Percentiles rank a stretch among this genome's conserved stretches.
phyloP scores from a whole-genome alignment of 2,797 vertebrate genomes.

The Linurgus olivaceus region DNA sequence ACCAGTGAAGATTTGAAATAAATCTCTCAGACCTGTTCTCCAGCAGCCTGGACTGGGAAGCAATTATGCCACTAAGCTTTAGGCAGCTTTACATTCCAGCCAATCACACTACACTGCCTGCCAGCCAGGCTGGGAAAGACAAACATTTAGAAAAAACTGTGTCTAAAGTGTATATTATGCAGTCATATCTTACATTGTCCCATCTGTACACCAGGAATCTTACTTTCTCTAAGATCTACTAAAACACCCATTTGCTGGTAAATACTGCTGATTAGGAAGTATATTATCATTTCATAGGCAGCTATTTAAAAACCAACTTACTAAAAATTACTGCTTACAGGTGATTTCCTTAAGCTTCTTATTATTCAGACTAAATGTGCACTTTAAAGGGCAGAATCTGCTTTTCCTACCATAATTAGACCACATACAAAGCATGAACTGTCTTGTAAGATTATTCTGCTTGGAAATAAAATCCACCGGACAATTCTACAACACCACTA shows the following conservation, averaged over 20 bases:
- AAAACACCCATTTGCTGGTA: background rate
- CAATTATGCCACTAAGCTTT: background rate
- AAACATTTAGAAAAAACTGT: background rate
- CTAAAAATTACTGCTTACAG: background rate
- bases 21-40: background rate
- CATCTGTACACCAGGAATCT: background rate
- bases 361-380: background rate
- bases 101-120: background rate
- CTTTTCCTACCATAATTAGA: background rate
- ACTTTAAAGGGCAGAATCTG: background rate
- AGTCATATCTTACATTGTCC: background rate
- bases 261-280: background rate
- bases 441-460: background rate
- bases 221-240: background rate
- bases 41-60: background rate
- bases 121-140: background rate
- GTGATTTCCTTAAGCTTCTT: background rate
- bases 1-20: background rate
- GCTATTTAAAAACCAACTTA: background rate
- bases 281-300: background rate
- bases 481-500: background rate
- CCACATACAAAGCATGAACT: background rate
- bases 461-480: background rate
- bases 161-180: background rate
- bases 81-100: background rate